Percentiles rank a stretch among this genome's conserved stretches.
phyloP scores from a whole-genome alignment of 2,797 vertebrate species.

The Neoniphon sammara region DNA sequence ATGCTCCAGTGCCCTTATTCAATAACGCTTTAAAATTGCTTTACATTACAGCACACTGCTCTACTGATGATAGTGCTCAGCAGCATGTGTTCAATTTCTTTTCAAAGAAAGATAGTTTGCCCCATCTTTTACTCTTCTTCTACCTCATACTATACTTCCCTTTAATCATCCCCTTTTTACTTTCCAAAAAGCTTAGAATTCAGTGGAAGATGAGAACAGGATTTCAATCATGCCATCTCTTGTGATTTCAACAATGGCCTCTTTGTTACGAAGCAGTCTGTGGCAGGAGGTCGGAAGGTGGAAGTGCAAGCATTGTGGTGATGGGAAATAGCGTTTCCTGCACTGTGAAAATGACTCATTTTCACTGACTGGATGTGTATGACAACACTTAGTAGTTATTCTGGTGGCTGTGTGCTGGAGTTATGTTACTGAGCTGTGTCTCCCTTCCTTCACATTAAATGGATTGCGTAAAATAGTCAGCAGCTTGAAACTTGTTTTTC shows the following conservation, averaged over 20 bases:
- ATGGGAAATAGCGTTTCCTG: slow-evolving; percentile 1
- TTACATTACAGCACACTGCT: background rate
- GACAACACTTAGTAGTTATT: background rate
- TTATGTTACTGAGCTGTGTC: background rate
- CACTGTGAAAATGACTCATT: background rate
- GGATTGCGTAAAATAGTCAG: background rate
- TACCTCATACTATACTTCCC: background rate
- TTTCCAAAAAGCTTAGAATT: background rate
- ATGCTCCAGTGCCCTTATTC: slow-evolving; percentile 30
- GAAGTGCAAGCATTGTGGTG: background rate
- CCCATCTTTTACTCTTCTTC: background rate
- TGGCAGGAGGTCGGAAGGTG: slow-evolving; percentile 6
- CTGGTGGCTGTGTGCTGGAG: background rate
- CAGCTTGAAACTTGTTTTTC: background rate
- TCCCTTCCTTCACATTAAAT: background rate
- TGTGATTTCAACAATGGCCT: slow-evolving; percentile 7
- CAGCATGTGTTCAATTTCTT: background rate
- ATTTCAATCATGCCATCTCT: slow-evolving; percentile 7
- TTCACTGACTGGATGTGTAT: background rate
- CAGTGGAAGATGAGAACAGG: background rate
- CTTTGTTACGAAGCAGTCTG: background rate
- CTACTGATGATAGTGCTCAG: background rate
- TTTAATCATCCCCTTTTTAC: background rate
- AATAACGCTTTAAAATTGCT: slow-evolving; percentile 14
- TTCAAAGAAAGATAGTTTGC: background rate